Percentiles rank a stretch among this genome's conserved stretches.
These are phyloP conservation scores for Eugnorisma glareosa DNA, from an alignment of 2,888 invertebrate genomes.

Conservation along the genomic window DNA sequence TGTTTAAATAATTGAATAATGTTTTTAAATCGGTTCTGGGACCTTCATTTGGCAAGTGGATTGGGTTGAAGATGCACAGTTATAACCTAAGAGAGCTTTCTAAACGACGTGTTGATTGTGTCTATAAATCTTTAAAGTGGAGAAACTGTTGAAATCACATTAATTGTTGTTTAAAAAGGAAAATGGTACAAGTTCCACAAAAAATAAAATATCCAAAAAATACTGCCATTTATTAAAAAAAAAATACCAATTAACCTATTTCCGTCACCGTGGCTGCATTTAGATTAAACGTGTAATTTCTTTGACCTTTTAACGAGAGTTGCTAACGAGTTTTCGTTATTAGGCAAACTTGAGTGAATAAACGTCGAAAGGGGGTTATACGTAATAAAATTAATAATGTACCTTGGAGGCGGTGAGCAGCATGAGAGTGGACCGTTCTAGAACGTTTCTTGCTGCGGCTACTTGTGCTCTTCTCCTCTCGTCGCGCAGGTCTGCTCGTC, in stretches of 20 bases:
- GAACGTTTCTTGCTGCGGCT: slow-evolving; percentile 97
- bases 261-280: slow-evolving; percentile 13
- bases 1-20: slow-evolving; percentile 31
- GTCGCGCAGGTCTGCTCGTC: slow-evolving; percentile 96
- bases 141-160: not conserved
- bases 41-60: slow-evolving; percentile 11
- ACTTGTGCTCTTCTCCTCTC: slow-evolving; percentile 98
- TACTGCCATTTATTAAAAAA: slow-evolving; percentile 2
- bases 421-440: slow-evolving; percentile 99
- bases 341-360: slow-evolving; percentile 18
- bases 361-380: slow-evolving; percentile 2
- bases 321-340: slow-evolving; percentile 54
- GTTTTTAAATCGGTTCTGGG: slow-evolving; percentile 15
- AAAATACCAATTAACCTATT: slow-evolving; percentile 32
- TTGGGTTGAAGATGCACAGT: not conserved
- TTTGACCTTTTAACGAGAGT: slow-evolving; percentile 33
- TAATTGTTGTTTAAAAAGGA: not conserved
- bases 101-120: not conserved
- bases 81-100: not conserved
- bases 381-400: too few species aligned
- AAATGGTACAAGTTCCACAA: not conserved
- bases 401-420: slow-evolving; percentile 98
- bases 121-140: not conserved
- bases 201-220: too few species aligned
- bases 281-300: slow-evolving; percentile 25